Evolutionary conservation across 1,140 invertebrate species (phyloP), one percentile per base, ranked within the genome.

Genomic region (Hormaphis cornu): DNA sequence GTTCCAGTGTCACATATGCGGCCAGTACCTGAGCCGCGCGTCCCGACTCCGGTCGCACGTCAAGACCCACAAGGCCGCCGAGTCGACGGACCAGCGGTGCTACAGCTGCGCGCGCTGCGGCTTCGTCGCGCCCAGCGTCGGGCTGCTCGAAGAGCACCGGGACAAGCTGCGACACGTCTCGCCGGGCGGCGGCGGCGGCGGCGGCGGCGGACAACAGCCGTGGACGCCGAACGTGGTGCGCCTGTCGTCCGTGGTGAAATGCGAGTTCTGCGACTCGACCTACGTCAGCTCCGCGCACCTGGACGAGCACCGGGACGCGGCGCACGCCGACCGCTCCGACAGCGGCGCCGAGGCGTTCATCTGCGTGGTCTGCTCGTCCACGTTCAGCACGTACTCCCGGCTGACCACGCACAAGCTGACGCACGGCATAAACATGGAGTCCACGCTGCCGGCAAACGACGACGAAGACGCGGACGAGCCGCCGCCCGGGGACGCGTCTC

Each of bases 1-100:
- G 7, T 82, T 79, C 76, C 79, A 81, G 73, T 82, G 81, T 69
- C 80, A 81, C 74, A 81, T 82, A 35, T 82, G 81, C 69, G 72
- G 80, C 71, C 80, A 81, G 74, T 79, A 80, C 33, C 71, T 82
- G 70, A 81, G 79, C 12, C 77, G 80, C 0, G 75, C 78, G 10
- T 81, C 80, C 20, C 78, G 81, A 1, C 76, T 82, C 18, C 75
- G 80, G 12, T 80, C 79, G 77, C 80, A 81, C 73, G 73, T 81
- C 20, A 76, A 80, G 2, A 77, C 79, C 6, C 80, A 82, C 54
- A 78, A 76, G 40, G 75, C 79, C 0, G 72, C 74, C 5, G 75
- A 77, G 6, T 74, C 75, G 5, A 71, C 75, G 9, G 77, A 80
- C 28, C 74, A 78, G 0, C 76, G 74, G 12, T 81, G 80, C 54